Evolutionary conservation across 2,888 invertebrate genomes (phyloP), one percentile per base, ranked within the genome.

Genomic region (Taphrorychus bicolor): DNA sequence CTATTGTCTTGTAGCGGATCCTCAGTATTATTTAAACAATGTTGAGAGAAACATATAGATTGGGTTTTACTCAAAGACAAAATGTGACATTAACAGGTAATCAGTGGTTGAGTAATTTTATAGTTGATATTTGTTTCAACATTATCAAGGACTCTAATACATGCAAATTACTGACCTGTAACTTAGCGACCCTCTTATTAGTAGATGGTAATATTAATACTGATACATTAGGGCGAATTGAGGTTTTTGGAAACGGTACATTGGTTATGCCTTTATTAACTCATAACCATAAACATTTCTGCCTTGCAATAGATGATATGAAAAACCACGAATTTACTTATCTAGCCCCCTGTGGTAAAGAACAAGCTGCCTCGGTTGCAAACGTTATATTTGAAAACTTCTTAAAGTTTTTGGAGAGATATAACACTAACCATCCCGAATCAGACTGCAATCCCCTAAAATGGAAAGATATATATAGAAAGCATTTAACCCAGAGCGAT

Each of bases 101-200:
- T 5, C n/a, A 54, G n/a, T 54, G 54, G 54, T 11, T 54, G 11
- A 23, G n/a, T 17, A 54, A 54, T 24, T 54, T 54, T 54, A 17
- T 2, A n/a, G 22, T 54, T 7, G 54, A 54, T 24, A 54, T 54
- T 23, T 54, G 11, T 5, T 54, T 22, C 16, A 5, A 54, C 18
- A 23, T 54, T n/a, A n/a, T 54, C 5, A 54, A 24, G 7, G 16
- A 22, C 14, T 5, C 5, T 5, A 22, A 24, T 11, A 7, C 9
- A 23, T 23, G 14, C 24, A 23, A 23, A 7, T 14, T 24, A 14
- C 5, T 54, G 3, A 23, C 54, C 7, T 54, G 24, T 16, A 51
- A 14, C 19, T 17, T 51, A 51, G 16, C 51, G 5, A 51, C 51
- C 5, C 7, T 9, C 5, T 9, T 51, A 5, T 19, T 51, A 9